Evolutionary conservation across 2,888 invertebrate species (phyloP).

Genomic region (Xanthorhoe spadicearia): DNA sequence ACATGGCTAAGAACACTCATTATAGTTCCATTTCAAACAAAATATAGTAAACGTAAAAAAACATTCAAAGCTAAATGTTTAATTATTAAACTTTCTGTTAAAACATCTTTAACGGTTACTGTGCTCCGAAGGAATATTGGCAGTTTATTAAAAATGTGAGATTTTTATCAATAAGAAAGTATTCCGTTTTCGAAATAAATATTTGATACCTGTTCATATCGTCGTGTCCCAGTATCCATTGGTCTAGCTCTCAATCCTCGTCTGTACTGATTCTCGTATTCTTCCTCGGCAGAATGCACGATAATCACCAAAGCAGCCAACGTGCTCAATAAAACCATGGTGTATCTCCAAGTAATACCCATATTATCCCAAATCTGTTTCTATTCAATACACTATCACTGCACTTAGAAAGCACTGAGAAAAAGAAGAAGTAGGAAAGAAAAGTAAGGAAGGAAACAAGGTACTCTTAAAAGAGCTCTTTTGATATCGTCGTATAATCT

Average conservation of each 20-base stretch:
- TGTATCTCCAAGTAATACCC: constrained; percentile 70
- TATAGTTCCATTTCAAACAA: too few relatives aligned
- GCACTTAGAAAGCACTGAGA: constrained; percentile 43
- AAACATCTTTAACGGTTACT: too few relatives aligned
- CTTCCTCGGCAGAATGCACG: constrained; percentile 76
- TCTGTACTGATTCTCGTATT: constrained; percentile 62
- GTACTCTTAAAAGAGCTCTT: constrained; percentile 29
- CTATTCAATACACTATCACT: constrained; percentile 46
- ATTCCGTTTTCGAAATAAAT: not conserved
- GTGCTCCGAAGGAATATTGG: too few relatives aligned
- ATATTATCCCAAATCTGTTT: constrained; percentile 65
- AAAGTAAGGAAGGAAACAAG: constrained; percentile 49
- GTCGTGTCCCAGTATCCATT: constrained; percentile 59
- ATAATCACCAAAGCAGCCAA: constrained; percentile 80
- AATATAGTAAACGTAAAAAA: too few relatives aligned
- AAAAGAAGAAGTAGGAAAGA: constrained; percentile 49
- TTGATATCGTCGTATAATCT: constrained; percentile 15
- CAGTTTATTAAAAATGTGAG: too few relatives aligned
- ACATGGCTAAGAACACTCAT: too few relatives aligned
- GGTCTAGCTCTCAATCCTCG: constrained; percentile 64
- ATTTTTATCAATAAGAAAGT: not conserved
- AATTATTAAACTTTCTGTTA: too few relatives aligned
- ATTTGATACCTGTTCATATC: constrained; percentile 63
- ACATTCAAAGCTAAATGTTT: too few relatives aligned
- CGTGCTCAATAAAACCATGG: constrained; percentile 78